Base-by-base conservation (phyloP, 2,888 invertebrate species). In the Desoria tigrina region DNA sequence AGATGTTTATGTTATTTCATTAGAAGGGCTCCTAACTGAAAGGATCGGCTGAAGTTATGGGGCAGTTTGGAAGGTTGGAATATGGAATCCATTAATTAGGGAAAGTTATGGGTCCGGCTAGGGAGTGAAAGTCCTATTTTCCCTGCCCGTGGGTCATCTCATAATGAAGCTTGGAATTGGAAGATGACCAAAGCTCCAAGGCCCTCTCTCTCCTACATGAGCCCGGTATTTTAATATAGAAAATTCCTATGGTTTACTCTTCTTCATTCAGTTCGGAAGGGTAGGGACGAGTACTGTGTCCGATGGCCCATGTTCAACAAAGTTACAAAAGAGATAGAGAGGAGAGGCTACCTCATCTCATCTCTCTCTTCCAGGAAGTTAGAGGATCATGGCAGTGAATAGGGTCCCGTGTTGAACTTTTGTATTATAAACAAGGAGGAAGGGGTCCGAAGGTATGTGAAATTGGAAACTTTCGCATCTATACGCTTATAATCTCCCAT, bases 91-190 rank as follows among this genome's bases (percentile, higher is more conserved):
- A 68, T 72, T 72, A 72, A 72, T 72, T 72, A 72, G 67, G 64
- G 45, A 65, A 62, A 72, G 66, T 69, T 69, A 65, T 69, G 61
- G 67, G 66, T 54, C 26, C 49, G 63, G 39, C 59, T 42, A 42
- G 53, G 39, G 26, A 60, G 62, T 37, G 24, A 42, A 45, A 51
- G 57, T 57, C 65, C 60, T 67, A 61, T 68, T 65, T 69, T 69
- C 66, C 60, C 63, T 72, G 63, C 74, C 76, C 76, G 61, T 69
- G 70, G 76, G 76, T 74, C 73, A 76, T 74, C 72, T 72, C 69
- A 73, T 76, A 76, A 76, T 76, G 72, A 76, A 74, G 74, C 69
- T 59, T 55, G 72, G 71, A 76, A 74, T 74, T 76, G 76, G 73
- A 67, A 69, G 72, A 68, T 76, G 75, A 72, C 74, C 75, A 74